A percentile compares a stretch with the other conserved stretches of the same genome.
Evolutionary conservation across 2,888 invertebrate species (phyloP).

Genomic region (Lasius platythorax): DNA sequence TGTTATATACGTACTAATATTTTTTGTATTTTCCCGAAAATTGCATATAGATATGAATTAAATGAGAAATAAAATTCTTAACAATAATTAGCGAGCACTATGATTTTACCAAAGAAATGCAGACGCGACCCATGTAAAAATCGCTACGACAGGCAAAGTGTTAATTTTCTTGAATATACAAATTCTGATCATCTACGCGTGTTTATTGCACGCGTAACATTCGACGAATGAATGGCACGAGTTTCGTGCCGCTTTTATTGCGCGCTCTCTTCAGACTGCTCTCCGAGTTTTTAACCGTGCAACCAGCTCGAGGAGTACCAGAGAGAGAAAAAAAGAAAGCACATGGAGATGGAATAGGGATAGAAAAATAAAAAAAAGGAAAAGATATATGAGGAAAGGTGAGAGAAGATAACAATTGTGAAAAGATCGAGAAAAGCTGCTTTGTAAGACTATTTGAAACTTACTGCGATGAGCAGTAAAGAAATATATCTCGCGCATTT

Average conservation of each 20-base stretch:
- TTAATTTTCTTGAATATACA: not conserved
- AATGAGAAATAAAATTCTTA: not conserved
- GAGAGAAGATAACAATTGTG: not conserved
- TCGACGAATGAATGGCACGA: not conserved
- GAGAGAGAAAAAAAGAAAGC: slow-evolving; percentile 35
- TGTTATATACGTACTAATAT: not conserved
- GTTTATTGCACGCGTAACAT: not conserved
- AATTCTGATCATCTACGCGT: not conserved
- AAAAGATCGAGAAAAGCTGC: not conserved
- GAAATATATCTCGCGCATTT: not conserved
- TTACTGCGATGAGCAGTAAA: not conserved
- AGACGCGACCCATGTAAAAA: not conserved
- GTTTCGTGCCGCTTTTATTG: not conserved
- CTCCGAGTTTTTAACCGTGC: slow-evolving; percentile 57
- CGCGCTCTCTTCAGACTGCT: slow-evolving; percentile 54
- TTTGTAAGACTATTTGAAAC: slow-evolving; percentile 3
- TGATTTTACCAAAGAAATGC: not conserved
- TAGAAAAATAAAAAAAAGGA: not conserved
- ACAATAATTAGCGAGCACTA: not conserved
- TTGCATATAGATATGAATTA: not conserved
- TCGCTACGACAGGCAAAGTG: not conserved
- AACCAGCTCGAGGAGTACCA: slow-evolving; percentile 43
- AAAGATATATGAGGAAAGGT: not conserved
- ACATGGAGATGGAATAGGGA: slow-evolving; percentile 10
- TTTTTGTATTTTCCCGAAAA: not conserved